These are phyloP conservation scores for Leiothrix lutea DNA, from an alignment of 2,113 vertebrate species.

Conservation along the genomic window DNA sequence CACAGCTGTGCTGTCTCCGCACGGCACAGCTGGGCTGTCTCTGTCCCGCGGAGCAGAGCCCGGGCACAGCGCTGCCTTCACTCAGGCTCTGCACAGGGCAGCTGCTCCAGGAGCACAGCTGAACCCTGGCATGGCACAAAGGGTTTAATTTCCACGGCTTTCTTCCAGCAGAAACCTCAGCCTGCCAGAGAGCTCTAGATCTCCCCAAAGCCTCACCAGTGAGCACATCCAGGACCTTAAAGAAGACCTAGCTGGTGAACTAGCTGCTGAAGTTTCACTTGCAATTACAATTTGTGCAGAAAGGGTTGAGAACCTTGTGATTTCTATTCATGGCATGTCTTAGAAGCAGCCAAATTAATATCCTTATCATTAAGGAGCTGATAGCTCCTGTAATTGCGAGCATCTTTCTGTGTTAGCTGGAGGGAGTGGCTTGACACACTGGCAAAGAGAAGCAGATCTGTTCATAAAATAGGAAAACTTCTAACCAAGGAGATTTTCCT, in stretches of 20 bases:
- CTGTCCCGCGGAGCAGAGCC: not conserved
- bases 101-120: not conserved
- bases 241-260: not conserved
- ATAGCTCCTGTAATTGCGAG: conserved; percentile 17
- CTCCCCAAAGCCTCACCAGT: not conserved
- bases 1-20: not conserved
- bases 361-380: conserved; percentile 26
- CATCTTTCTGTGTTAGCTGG: not conserved
- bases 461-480: not conserved
- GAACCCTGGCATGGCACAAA: not conserved
- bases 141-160: not conserved
- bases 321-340: conserved; percentile 24
- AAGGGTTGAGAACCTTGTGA: not conserved
- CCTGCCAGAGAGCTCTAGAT: not conserved
- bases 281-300: not conserved
- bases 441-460: not conserved
- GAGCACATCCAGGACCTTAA: not conserved
- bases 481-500: not conserved
- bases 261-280: not conserved
- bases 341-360: conserved; percentile 46
- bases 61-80: not conserved
- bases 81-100: not conserved
- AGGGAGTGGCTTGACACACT: not conserved
- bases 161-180: not conserved
- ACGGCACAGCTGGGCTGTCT: not conserved